phyloP scores from a whole-genome alignment of 2,113 vertebrate species.

The Camarhynchus parvulus region DNA sequence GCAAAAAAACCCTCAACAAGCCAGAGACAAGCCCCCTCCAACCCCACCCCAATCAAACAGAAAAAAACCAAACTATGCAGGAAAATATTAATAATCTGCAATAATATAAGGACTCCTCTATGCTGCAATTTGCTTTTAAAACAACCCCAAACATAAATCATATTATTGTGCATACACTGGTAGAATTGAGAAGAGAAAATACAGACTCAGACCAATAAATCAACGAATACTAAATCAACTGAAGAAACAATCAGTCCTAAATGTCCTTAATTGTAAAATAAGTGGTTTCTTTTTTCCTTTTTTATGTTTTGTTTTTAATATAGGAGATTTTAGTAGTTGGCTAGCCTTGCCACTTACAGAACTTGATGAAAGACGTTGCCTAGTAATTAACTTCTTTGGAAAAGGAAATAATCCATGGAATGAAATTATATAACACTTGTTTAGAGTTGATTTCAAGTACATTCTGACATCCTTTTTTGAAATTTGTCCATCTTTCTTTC shows the following conservation, averaged over 20 bases:
- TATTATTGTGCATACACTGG: not conserved
- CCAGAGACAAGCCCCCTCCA: rapidly evolving
- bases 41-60: rapidly evolving
- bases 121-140: not conserved
- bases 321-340: not conserved
- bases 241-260: slow-evolving; percentile 6
- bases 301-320: not conserved
- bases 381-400: not conserved
- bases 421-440: not conserved
- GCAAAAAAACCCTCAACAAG: not conserved
- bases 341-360: not conserved
- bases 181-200: not conserved
- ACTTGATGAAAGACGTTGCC: not conserved
- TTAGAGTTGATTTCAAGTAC: not conserved
- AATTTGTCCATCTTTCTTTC: not conserved
- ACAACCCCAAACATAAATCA: rapidly evolving
- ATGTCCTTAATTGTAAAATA: not conserved
- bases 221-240: not conserved
- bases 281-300: not conserved
- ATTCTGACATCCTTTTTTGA: not conserved
- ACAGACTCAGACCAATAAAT: not conserved
- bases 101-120: not conserved
- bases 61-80: not conserved
- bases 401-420: not conserved
- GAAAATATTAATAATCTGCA: not conserved